These are phyloP conservation scores for Thoracochromis brauschi DNA, from an alignment of 2,113 vertebrate species.

Conservation along the genomic window DNA sequence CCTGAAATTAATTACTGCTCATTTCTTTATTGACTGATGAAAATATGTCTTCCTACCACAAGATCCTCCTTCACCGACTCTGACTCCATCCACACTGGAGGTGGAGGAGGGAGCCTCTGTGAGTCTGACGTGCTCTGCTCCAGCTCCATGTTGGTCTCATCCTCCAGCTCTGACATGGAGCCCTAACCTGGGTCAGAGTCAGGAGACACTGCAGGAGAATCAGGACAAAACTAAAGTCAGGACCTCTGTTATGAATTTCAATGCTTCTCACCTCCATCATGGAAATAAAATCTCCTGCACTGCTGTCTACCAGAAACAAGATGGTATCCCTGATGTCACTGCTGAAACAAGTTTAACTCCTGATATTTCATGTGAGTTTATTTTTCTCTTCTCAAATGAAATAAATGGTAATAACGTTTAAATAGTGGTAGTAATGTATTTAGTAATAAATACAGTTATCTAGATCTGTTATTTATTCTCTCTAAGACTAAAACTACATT, in stretches of 20 bases:
- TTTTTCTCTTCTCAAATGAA: rapidly evolving
- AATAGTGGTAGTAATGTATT: neutral
- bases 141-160: neutral
- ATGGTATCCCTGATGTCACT: neutral
- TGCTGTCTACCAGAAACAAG: neutral
- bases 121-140: neutral
- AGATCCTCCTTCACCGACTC: rapidly evolving
- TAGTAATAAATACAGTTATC: neutral
- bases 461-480: neutral
- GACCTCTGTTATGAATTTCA: too few relatives aligned
- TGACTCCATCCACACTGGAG: neutral
- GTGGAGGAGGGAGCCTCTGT: rapidly evolving
- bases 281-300: neutral
- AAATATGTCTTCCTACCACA: too few relatives aligned
- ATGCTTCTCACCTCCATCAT: too few relatives aligned
- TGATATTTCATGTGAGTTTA: neutral
- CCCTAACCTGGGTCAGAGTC: too few relatives aligned
- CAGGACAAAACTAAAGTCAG: too few relatives aligned
- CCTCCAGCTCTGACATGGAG: too few relatives aligned
- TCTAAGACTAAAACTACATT: neutral
- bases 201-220: too few relatives aligned
- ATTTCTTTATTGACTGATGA: too few relatives aligned
- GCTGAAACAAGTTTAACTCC: neutral
- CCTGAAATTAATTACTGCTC: too few relatives aligned
- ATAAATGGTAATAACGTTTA: rapidly evolving